These are phyloP conservation scores for Zoanthus sansibaricus DNA, from an alignment of 92 coral and sea anemone species.

Conservation along the genomic window DNA sequence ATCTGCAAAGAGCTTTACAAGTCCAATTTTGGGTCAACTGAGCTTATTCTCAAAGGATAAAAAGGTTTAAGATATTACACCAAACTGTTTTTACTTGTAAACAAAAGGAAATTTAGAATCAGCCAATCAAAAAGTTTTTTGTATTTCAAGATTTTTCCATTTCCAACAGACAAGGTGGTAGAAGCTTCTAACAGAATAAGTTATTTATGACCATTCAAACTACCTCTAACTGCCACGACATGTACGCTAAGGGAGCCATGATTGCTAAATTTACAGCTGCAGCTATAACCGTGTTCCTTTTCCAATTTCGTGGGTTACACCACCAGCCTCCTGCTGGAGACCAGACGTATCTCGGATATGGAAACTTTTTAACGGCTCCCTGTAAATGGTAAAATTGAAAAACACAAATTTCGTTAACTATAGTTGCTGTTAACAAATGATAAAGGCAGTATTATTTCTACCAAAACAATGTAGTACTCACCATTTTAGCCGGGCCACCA, in stretches of 20 bases:
- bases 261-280: constrained; percentile 78
- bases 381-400: constrained; percentile 21
- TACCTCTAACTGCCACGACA: constrained; percentile 95
- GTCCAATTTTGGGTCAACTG: no score
- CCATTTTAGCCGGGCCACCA: constrained; percentile 24
- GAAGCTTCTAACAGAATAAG: background rate
- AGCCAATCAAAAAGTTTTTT: background rate
- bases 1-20: no score
- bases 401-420: background rate
- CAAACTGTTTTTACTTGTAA: no score
- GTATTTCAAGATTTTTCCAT: background rate
- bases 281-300: constrained; percentile 89
- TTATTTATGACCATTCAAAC: background rate
- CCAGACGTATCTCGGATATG: constrained; percentile 98
- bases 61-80: no score
- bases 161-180: background rate
- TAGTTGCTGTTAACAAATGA: background rate
- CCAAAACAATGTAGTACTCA: background rate
- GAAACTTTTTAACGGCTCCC: constrained; percentile 98
- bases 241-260: constrained; percentile 80
- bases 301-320: constrained; percentile 99
- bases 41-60: no score
- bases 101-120: no score
- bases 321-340: constrained; percentile 99
- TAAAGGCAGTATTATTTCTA: background rate